Evolutionary conservation across 2,888 invertebrate genomes (phyloP), one percentile per base, ranked within the genome.

Genomic region (Gortyna flavago): DNA sequence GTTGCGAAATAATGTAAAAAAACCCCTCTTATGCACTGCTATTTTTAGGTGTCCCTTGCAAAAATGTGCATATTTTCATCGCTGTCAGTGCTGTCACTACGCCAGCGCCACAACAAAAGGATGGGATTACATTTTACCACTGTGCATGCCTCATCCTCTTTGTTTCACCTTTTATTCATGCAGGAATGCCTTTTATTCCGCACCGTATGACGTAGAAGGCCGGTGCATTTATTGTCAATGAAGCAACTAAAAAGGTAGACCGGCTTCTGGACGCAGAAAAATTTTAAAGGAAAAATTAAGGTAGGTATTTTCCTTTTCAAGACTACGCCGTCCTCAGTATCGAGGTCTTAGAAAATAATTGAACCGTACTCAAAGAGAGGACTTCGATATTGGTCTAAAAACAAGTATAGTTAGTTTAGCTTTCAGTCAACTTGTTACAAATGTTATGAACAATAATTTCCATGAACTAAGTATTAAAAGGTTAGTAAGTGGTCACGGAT

Each of bases 131-230:
- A 72, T 69, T 72, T 65, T 38, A 35, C 38, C 35, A 59, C 41
- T 59, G 18, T 35, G 77, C 62, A 64, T 61, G 64, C 64, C 67
- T 44, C 41, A 32, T 48, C 44, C 57, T 72, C 74, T 69, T 79
- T 75, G 79, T 83, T 62, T 68, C 61, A 59, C 44, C 62, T 32
- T 54, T 74, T 41, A 79, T 83, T 82, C 71, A 82, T 57, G 25
- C 59, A 29, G 71, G 83, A 74, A 82, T 79, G 68, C 65, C 32
- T 82, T 82, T 83, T 59, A 74, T 74, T 64, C 35, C 25, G 38
- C 64, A 32, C 48, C 38, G 13, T 68, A 59, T 68, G 71, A 79
- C 38, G 11, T 64, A 38, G 35, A 72, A 44, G 18, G 35, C 29
- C 16, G 38, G 21, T 67, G 70, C 78, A 73, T 62, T 73, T 68